phyloP scores from a whole-genome alignment of 2,113 vertebrate species.

The Ardeotis arabs region DNA sequence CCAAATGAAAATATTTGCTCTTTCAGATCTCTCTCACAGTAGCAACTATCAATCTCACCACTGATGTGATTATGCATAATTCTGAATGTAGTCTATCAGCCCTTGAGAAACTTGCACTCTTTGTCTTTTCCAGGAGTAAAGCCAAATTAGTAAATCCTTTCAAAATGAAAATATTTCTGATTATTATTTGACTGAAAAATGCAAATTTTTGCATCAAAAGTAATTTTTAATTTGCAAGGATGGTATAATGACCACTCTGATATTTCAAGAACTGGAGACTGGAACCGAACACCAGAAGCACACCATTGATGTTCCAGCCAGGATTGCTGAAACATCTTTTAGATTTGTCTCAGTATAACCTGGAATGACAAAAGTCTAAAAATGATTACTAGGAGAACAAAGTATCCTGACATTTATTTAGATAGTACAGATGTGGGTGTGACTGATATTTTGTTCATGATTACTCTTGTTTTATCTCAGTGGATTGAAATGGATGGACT shows the following conservation, averaged over 20 bases:
- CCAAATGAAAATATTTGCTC: slow-evolving; percentile 1
- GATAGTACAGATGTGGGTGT: background rate
- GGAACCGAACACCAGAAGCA: background rate
- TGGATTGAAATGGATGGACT: background rate
- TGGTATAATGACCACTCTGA: background rate
- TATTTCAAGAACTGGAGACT: background rate
- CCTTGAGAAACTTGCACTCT: background rate
- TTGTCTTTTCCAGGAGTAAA: background rate
- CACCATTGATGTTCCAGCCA: background rate
- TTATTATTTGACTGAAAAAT: background rate
- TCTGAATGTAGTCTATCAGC: background rate
- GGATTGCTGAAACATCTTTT: background rate
- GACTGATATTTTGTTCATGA: background rate
- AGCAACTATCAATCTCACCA: background rate
- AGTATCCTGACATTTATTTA: background rate
- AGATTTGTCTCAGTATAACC: background rate
- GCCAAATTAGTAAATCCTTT: background rate
- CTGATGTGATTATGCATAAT: background rate
- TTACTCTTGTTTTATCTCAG: background rate
- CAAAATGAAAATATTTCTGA: background rate
- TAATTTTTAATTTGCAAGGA: background rate
- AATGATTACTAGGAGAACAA: background rate
- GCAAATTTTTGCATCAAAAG: background rate
- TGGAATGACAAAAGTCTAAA: background rate
- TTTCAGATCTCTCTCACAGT: background rate